Evolutionary conservation across 2,888 invertebrate genomes (phyloP), one percentile per base, ranked within the genome.

Genomic region (Liopterus haemorrhoidalis): DNA sequence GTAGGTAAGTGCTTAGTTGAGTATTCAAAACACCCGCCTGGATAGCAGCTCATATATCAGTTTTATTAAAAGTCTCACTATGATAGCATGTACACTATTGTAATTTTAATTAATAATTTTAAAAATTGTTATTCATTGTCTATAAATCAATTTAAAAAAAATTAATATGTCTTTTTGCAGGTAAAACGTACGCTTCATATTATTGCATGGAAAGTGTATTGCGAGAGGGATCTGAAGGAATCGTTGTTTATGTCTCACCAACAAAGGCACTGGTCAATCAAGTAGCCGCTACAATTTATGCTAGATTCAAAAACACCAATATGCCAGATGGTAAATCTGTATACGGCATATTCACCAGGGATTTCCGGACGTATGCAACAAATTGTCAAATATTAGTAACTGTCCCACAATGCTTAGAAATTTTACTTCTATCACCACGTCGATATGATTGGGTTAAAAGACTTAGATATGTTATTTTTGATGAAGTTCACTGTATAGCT

Each of bases 181-280:
- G n/a, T n/a, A 66, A 66, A 51, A 66, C 66, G 4, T 66, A 65
- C 57, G 63, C 64, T 30, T 63, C 64, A 2, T 66, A 66, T 52
- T 66, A 66, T 46, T 65, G 65, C 50, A 66, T 66, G 55, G 63
- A 66, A 52, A 61, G 62, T 49, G 59, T 66, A 5, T 49, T 66
- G 22, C 57, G 60, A 27, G 54, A 58, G 28, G 57, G 58, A 46
- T 57, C 62, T 36, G 61, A 63, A 18, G 63, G 64, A 41, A 54
- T 65, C 15, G 64, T 66, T 35, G 64, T 66, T 8, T 66, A 64
- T 46, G 63, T 66, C 4, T 59, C 64, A 9, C 66, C 66, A 12
- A 63, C 65, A 11, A 66, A 66, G 54, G 64, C 57, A n/a, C 45
- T 57, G 8, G 54, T 54, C n/a, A 57, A 54, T 38, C 57, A 55